Percentiles rank a stretch among this genome's conserved stretches.
These are phyloP conservation scores for Siniperca obscura DNA, from an alignment of 2,797 vertebrate species.

Conservation along the genomic window DNA sequence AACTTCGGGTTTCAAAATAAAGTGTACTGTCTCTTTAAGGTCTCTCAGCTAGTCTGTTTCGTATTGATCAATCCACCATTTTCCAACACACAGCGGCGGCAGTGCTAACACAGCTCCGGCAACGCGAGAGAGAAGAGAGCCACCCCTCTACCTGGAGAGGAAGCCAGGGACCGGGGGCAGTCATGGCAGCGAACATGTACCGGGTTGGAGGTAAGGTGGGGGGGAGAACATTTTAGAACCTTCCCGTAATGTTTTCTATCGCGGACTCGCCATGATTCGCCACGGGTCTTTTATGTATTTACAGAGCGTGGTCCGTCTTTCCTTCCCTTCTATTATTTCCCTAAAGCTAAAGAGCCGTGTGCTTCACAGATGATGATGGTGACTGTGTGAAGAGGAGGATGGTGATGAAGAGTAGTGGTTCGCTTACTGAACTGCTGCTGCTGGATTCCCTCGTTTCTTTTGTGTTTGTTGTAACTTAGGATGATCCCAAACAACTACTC, in stretches of 20 bases:
- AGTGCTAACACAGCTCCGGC: conserved; percentile 81
- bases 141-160: conserved; percentile 85
- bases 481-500: conserved; percentile 42
- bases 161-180: conserved; percentile 87
- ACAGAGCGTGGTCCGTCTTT: conserved; percentile 73
- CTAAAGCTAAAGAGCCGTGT: conserved; percentile 81
- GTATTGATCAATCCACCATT: conserved; percentile 92
- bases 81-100: conserved; percentile 88
- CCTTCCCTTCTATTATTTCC: conserved; percentile 82
- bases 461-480: conserved; percentile 56
- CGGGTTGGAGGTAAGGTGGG: conserved; percentile 88
- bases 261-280: conserved; percentile 62
- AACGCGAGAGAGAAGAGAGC: conserved; percentile 72
- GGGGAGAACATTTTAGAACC: conserved; percentile 39
- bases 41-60: conserved; percentile 81
- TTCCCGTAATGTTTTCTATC: conserved; percentile 38
- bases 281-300: conserved; percentile 59
- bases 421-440: conserved; percentile 54
- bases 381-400: conserved; percentile 80
- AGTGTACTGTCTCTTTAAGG: conserved; percentile 89
- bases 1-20: conserved; percentile 15
- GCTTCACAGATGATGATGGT: conserved; percentile 81
- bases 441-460: conserved; percentile 51
- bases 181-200: conserved; percentile 91
- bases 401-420: conserved; percentile 80